Evolutionary conservation across 2,888 invertebrate genomes (phyloP).

Genomic region (Ochropleura leucogaster): DNA sequence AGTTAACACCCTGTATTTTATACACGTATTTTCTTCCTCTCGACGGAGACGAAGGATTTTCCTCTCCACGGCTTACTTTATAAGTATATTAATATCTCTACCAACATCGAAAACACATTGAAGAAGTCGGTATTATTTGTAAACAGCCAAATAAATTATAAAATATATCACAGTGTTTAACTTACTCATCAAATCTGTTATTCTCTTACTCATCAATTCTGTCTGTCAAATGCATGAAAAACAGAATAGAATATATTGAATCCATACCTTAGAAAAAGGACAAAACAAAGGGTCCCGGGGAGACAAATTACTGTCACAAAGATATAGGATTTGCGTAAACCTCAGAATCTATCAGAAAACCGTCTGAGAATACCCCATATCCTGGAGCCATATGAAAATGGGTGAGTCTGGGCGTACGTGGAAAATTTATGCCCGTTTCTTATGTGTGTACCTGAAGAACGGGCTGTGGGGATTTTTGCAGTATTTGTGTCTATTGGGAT

Average conservation of each 20-base stretch:
- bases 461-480: constrained; percentile 36
- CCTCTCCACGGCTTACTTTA: background rate
- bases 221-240: constrained; percentile 50
- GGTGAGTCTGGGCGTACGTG: constrained; percentile 59
- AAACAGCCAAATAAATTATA: background rate
- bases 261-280: constrained; percentile 54
- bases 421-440: constrained; percentile 66
- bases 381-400: constrained; percentile 68
- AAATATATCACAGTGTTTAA: constrained; percentile 2
- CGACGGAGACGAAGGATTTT: too few species aligned
- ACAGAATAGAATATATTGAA: constrained; percentile 53
- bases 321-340: constrained; percentile 68
- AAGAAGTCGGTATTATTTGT: background rate
- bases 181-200: constrained; percentile 23
- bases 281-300: constrained; percentile 69
- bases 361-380: constrained; percentile 63
- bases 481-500: constrained; percentile 53
- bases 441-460: constrained; percentile 51
- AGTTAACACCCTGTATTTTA: too few species aligned
- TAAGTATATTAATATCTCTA: background rate
- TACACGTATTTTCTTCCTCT: background rate
- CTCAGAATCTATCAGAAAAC: constrained; percentile 70
- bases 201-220: constrained; percentile 44
- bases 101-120: background rate
- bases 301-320: constrained; percentile 72